Percentiles rank a stretch among this genome's conserved stretches.
These are phyloP conservation scores for Alloscopus bannaensis DNA, from an alignment of 2,888 invertebrate species.

Conservation along the genomic window DNA sequence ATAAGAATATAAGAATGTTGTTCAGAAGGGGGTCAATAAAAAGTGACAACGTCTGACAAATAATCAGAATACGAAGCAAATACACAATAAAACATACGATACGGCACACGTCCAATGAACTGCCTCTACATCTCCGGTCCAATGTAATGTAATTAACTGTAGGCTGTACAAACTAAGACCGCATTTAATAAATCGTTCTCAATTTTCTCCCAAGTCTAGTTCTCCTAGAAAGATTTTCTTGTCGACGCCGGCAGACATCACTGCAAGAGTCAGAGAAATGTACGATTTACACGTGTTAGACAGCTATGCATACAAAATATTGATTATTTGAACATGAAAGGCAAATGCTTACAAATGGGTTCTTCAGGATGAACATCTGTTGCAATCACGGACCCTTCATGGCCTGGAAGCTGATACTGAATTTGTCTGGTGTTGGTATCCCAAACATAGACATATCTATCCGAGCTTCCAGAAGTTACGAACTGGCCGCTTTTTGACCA, in stretches of 20 bases:
- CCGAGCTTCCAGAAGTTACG: slow-evolving; percentile 94
- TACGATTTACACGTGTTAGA: slow-evolving; percentile 7
- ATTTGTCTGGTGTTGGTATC: slow-evolving; percentile 94
- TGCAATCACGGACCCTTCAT: slow-evolving; percentile 97
- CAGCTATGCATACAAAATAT: slow-evolving; percentile 4
- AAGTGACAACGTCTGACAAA: no score
- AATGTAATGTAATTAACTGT: no score
- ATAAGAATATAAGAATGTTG: no score
- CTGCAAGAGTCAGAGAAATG: slow-evolving; percentile 76
- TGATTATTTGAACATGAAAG: slow-evolving; percentile 30
- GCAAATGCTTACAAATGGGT: slow-evolving; percentile 83
- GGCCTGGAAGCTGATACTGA: slow-evolving; percentile 97
- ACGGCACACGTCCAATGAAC: no score
- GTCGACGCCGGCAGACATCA: slow-evolving; percentile 95
- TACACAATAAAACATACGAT: no score
- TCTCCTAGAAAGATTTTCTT: slow-evolving; percentile 97
- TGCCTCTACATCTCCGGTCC: no score
- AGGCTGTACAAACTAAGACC: no score
- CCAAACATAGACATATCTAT: slow-evolving; percentile 97
- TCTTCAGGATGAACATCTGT: slow-evolving; percentile 96
- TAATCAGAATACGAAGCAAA: no score
- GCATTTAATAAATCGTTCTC: no score
- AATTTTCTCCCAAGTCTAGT: slow-evolving; percentile 81
- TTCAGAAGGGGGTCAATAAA: no score
- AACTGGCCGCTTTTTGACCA: slow-evolving; percentile 97